Conservation (phyloP, 2,797 vertebrate genomes). For the Sparus aurata region DNA sequence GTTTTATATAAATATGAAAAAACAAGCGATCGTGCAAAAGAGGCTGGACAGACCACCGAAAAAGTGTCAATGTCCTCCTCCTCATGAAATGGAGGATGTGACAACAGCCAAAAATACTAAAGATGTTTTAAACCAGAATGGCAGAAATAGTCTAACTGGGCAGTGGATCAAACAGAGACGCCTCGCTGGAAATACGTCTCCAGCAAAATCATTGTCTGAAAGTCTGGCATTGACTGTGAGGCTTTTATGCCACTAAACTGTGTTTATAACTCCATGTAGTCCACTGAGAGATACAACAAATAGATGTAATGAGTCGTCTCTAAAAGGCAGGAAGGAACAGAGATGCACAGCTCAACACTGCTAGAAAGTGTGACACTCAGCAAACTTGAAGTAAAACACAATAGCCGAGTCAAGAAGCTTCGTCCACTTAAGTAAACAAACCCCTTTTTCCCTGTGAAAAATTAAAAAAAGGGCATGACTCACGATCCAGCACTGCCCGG, state of each 20-base stretch:
- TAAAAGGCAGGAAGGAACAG: slow-evolving; percentile 27
- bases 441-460: slow-evolving; percentile 2
- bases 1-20: too few relatives aligned
- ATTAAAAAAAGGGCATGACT: slow-evolving; percentile 77
- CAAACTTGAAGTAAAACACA: slow-evolving; percentile 28
- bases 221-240: background rate
- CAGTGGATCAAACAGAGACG: too few relatives aligned
- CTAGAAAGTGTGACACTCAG: slow-evolving; percentile 17
- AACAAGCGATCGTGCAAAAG: too few relatives aligned
- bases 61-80: too few relatives aligned
- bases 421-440: slow-evolving; percentile 37
- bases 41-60: too few relatives aligned
- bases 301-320: background rate
- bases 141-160: too few relatives aligned
- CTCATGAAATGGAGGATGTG: too few relatives aligned
- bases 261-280: background rate
- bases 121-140: too few relatives aligned
- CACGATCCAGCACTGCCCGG: slow-evolving; percentile 93
- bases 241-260: background rate
- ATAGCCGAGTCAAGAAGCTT: slow-evolving; percentile 23
- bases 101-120: too few relatives aligned
- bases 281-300: background rate
- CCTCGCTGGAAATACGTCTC: too few relatives aligned
- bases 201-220: too few relatives aligned
- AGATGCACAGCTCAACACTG: slow-evolving; percentile 1